Base-by-base conservation (phyloP, 2,113 vertebrate species). In the Zosterops hypoxanthus region DNA sequence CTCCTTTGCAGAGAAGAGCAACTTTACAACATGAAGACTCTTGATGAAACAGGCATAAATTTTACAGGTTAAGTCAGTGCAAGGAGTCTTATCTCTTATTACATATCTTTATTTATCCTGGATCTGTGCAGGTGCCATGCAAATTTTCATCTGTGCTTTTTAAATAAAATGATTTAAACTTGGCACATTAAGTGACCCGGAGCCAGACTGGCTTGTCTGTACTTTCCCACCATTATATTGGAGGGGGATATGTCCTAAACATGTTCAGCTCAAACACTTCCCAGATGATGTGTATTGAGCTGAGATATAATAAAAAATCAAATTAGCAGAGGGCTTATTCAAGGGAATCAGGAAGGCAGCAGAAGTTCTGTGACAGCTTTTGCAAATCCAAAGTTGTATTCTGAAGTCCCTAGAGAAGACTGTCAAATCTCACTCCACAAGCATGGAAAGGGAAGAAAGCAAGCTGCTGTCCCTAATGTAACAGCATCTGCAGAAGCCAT, bases 351-450 rank as follows among this genome's bases (percentile, higher is more conserved):
- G 19, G 33, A 81, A 83, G 68, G 39, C 56, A 66, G 39, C 19
- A 81, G 42, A 93, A 90, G 39, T 93, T 88, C 52, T 53, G 44
- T 81, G 59, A 94, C 39, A 83, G 70, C 34, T 90, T 90, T 83
- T 23, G 39, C 60, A 92, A 81, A 86, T 31, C 25, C 52, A 70
- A 60, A 90, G 81, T 63, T 96, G 68, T 10, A 65, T 66, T 66
- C 53, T 77, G 24, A 80, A 70, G 29, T 83, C 79, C 64, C 50
- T 52, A 13, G 85, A 63, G 90, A 85, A 87, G 50, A 33, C 72
- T 77, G 39, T 69, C 47, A 91, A 87, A 55, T 59, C 59, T 72
- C 47, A 24, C 41, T 56, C 49, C 42, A 21, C 22, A 53, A 42
- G 50, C 66, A 59, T 1, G 2, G 31, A 84, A 75, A 73, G 31